Evolutionary conservation across 2,797 vertebrate species (phyloP).

Genomic region (Hipposideros larvatus): DNA sequence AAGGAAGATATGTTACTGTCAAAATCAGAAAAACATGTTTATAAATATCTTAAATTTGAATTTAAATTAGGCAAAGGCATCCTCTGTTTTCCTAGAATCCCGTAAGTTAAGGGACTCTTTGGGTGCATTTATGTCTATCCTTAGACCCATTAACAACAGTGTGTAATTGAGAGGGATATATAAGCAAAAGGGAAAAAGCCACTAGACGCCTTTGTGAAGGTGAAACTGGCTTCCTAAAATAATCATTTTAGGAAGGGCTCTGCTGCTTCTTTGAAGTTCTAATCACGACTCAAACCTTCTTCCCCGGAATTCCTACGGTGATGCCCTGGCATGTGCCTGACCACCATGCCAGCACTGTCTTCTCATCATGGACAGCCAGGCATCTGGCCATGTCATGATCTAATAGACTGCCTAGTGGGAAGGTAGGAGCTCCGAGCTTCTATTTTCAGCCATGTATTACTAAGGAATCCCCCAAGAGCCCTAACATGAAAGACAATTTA

Average conservation of each 20-base stretch:
- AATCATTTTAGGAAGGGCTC: neutral
- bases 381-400: neutral
- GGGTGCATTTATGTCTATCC: neutral
- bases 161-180: neutral
- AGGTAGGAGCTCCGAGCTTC: neutral
- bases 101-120: neutral
- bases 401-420: neutral
- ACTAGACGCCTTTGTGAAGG: conserved; percentile 5
- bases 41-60: conserved; percentile 12
- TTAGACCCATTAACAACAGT: neutral
- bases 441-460: neutral
- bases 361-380: neutral
- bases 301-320: neutral
- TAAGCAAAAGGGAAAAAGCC: neutral
- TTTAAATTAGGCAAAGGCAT: neutral
- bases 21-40: conserved; percentile 12
- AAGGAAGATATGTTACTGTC: neutral
- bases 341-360: neutral
- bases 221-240: neutral
- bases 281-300: neutral
- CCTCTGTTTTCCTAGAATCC: neutral
- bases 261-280: conserved; percentile 21
- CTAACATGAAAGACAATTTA: conserved; percentile 26
- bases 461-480: neutral
- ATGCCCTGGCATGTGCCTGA: neutral